phyloP scores from a whole-genome alignment of 1,140 invertebrate species.

The Adelges cooleyi region DNA sequence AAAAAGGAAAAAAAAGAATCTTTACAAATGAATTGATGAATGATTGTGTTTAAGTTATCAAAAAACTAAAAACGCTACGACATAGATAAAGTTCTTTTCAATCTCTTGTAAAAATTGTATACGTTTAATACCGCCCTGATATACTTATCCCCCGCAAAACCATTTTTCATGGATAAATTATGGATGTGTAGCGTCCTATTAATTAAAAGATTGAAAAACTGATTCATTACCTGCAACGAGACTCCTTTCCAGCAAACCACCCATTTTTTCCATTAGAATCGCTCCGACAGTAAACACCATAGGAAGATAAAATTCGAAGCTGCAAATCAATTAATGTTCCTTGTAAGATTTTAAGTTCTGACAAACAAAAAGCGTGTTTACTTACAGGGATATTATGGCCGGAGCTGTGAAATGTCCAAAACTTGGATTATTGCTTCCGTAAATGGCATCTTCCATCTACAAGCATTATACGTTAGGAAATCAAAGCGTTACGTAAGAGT shows the following conservation, averaged over 20 bases:
- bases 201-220: no score
- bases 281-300: slow-evolving; percentile 84
- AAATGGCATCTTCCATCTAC: slow-evolving; percentile 34
- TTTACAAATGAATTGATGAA: no score
- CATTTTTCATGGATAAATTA: no score
- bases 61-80: no score
- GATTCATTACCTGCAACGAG: slow-evolving; percentile 60
- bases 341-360: no score
- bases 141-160: no score
- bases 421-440: slow-evolving; percentile 34
- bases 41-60: no score
- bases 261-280: slow-evolving; percentile 76
- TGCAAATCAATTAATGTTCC: slow-evolving; percentile 21
- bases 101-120: no score
- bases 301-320: slow-evolving; percentile 67
- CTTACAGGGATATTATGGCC: slow-evolving; percentile 35
- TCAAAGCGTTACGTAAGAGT: neutral
- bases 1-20: no score
- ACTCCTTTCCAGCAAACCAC: slow-evolving; percentile 77
- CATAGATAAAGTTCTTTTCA: no score
- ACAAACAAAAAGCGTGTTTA: slow-evolving; percentile 8
- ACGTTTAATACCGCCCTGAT: no score
- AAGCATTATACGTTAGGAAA: slow-evolving; percentile 14
- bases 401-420: slow-evolving; percentile 35
- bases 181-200: no score